Base-by-base conservation (phyloP, 2,797 vertebrate species). In the Halcyon smyrnensis region DNA sequence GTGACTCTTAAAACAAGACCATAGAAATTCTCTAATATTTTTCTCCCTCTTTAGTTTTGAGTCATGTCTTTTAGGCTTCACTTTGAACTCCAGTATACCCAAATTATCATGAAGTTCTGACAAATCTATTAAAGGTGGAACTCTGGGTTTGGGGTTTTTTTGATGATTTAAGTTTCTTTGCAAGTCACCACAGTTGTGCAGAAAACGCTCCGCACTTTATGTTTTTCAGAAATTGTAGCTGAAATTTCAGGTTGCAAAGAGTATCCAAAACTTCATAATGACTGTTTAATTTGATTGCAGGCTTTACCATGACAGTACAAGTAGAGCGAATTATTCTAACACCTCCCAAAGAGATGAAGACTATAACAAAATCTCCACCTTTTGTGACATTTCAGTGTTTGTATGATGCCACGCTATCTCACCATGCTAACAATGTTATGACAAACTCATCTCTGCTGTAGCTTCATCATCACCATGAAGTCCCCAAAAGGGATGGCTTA, bases 201-300 rank as follows among this genome's bases (percentile, higher is more conserved):
- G 65, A 89, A 75, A 87, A 86, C 78, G 77, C 74, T 41, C 32
- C 67, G 92, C 12, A 12, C 21, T 87, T 73, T 7, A 67, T 56
- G 48, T 60, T 90, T 92, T 88, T 73, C 41, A 87, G 65, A 68
- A 89, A 78, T 11, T 27, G 30, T 25, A 84, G 54, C 25, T 39
- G 94, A 79, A 94, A 53, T 62, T 64, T 90, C 69, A 87, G 28
- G 23, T 78, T 65, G 34, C 46, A 92, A 91, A 82, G n/a, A 82
- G 94, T 84, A 62, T 3, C 10, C 50, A 59, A 82, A 63, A 82
- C n/a, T 68, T 84, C 59, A 50, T 24, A 32, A 75, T 41, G 15
- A 36, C 2, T 25, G 9, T 78, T 85, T 67, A 20, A 57, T 27
- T 59, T 88, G 51, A 51, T 13, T 45, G 62, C 57, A 84, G 2